Conservation (phyloP, 1,140 invertebrate genomes). For the Drosophila sp. region DNA sequence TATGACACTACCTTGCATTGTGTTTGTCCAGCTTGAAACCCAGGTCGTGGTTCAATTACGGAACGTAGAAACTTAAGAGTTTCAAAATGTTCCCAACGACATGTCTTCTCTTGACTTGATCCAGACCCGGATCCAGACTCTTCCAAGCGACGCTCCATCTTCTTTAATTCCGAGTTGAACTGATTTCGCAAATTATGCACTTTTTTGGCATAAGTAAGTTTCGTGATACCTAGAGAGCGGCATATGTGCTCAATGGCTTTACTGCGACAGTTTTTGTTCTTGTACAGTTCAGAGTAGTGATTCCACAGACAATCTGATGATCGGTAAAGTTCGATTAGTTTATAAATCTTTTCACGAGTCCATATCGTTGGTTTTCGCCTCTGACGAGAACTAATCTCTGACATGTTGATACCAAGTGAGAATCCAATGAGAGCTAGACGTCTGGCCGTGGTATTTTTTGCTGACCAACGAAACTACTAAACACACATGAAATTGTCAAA, state of each 20-base stretch:
- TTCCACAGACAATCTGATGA: conserved; percentile 79
- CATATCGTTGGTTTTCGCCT: conserved; percentile 62
- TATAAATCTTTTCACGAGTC: conserved; percentile 71
- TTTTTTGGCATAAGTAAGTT: conserved; percentile 76
- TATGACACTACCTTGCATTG: conserved; percentile 29
- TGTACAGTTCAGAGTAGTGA: conserved; percentile 67
- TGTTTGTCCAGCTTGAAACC: conserved; percentile 42
- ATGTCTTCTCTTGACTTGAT: conserved; percentile 43
- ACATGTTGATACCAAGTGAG: conserved; percentile 1
- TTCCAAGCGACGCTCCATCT: conserved; percentile 64
- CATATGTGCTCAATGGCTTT: conserved; percentile 72
- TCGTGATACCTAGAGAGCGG: conserved; percentile 54
- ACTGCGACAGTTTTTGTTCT: conserved; percentile 66
- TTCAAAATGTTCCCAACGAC: conserved; percentile 76
- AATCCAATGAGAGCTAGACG: neutral
- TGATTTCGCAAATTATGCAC: conserved; percentile 80
- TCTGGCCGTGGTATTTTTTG: neutral
- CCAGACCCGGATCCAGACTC: conserved; percentile 39
- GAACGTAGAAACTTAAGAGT: conserved; percentile 65
- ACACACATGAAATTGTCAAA: no score
- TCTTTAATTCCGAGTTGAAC: conserved; percentile 78
- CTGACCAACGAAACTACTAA: neutral
- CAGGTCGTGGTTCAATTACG: conserved; percentile 72
- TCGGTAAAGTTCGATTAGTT: conserved; percentile 72
- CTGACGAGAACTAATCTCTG: conserved; percentile 11